These are phyloP conservation scores for Ostrea edulis DNA, from an alignment of 1,140 invertebrate genomes.

Conservation along the genomic window DNA sequence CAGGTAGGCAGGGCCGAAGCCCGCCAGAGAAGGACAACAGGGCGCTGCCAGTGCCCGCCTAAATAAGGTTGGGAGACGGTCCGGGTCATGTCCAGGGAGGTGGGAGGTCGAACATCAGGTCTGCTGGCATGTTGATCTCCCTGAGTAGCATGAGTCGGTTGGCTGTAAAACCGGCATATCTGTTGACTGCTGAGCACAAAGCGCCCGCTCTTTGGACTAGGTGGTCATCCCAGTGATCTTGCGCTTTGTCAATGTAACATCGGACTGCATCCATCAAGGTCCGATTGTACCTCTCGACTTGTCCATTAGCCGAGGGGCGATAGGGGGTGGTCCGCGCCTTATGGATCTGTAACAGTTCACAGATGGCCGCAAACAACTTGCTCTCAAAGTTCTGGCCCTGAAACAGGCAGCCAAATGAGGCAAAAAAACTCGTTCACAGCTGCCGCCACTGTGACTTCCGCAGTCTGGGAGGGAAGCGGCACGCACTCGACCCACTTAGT, in stretches of 20 bases:
- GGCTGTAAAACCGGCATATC: conserved; percentile 29
- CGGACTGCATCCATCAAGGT: background rate
- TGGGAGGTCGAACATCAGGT: conserved; percentile 18
- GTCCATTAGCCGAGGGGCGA: background rate
- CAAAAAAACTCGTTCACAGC: background rate
- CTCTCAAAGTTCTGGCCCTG: background rate
- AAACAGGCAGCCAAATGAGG: background rate
- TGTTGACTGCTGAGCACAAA: background rate
- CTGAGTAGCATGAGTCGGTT: conserved; percentile 57
- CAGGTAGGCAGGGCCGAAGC: too few relatives aligned
- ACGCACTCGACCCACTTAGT: background rate
- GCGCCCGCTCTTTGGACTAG: conserved; percentile 8
- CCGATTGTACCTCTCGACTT: background rate
- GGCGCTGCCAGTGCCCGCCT: too few relatives aligned
- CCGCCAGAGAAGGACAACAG: too few relatives aligned
- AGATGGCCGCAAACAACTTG: background rate
- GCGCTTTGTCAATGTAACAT: background rate
- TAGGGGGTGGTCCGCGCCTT: background rate
- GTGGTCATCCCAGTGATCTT: conserved; percentile 12
- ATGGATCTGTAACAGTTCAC: background rate
- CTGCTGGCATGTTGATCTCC: conserved; percentile 5
- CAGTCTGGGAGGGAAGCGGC: background rate
- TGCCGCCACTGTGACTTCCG: background rate
- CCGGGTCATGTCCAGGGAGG: too few relatives aligned
- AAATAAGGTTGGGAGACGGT: too few relatives aligned